These are phyloP conservation scores for Eupithecia exiguata DNA, from an alignment of 2,888 invertebrate genomes.

Conservation along the genomic window DNA sequence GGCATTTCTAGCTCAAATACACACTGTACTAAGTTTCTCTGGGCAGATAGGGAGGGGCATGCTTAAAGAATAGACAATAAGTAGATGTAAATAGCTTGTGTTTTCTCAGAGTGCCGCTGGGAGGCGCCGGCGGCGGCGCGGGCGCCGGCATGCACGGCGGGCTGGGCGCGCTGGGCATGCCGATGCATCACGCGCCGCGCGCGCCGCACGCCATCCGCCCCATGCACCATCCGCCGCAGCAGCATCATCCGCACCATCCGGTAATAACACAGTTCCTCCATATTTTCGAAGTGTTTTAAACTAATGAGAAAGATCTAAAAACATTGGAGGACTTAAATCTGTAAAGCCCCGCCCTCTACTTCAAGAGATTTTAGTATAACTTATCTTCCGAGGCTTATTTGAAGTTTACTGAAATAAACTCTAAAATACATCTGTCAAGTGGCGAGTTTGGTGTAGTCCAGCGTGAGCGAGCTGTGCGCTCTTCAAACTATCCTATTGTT, in stretches of 20 bases:
- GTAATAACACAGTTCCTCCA: conserved; percentile 43
- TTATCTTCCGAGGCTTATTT: too few relatives aligned
- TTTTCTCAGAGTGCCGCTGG: conserved; percentile 71
- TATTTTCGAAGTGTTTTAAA: too few relatives aligned
- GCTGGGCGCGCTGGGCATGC: conserved; percentile 60
- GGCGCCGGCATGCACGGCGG: conserved; percentile 65
- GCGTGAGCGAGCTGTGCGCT: too few relatives aligned
- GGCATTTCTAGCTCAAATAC: not conserved
- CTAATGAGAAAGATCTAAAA: too few relatives aligned
- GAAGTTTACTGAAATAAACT: too few relatives aligned
- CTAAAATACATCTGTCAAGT: too few relatives aligned
- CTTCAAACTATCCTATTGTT: not conserved
- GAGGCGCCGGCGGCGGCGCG: conserved; percentile 58
- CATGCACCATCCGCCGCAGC: conserved; percentile 72
- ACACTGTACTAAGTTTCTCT: not conserved
- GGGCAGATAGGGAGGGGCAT: not conserved
- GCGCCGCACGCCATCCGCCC: conserved; percentile 73
- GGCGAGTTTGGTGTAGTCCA: too few relatives aligned
- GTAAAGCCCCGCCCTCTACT: too few relatives aligned
- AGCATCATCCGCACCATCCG: conserved; percentile 64
- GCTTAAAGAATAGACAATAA: not conserved
- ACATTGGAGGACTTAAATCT: too few relatives aligned
- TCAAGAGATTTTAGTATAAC: too few relatives aligned
- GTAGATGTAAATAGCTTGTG: not conserved
- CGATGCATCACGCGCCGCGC: conserved; percentile 65